These are phyloP conservation scores for Drosophila nigricruria DNA, from an alignment of 2,888 invertebrate genomes.

Conservation along the genomic window DNA sequence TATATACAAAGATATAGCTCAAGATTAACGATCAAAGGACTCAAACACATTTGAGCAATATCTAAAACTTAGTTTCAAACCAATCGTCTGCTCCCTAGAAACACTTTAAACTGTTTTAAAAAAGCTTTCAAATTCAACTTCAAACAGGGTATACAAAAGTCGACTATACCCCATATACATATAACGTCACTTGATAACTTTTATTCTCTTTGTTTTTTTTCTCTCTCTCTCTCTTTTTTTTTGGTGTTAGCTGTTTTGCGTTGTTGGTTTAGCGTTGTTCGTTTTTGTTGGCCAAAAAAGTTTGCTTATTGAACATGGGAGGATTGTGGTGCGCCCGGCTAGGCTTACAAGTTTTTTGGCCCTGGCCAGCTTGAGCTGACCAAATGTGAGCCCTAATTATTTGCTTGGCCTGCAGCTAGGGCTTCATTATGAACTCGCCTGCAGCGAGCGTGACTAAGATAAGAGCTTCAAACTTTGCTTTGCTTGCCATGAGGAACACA, in stretches of 20 bases:
- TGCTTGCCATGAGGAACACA: slow-evolving; percentile 3
- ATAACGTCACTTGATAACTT: not conserved
- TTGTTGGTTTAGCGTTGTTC: slow-evolving; percentile 12
- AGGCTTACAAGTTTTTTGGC: slow-evolving; percentile 11
- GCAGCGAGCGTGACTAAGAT: slow-evolving; percentile 74
- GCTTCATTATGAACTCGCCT: slow-evolving; percentile 53
- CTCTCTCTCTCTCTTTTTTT: not conserved
- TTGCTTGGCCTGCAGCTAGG: slow-evolving; percentile 42
- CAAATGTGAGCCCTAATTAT: slow-evolving; percentile 59
- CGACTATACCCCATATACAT: not conserved
- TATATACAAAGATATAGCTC: not conserved
- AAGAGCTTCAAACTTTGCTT: slow-evolving; percentile 62
- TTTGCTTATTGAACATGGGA: slow-evolving; percentile 42
- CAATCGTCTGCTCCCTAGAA: accelerated
- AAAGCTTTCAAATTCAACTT: not conserved
- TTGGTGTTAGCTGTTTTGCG: slow-evolving; percentile 4
- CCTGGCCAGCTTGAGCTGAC: slow-evolving; percentile 34
- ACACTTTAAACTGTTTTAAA: not conserved
- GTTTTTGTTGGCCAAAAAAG: slow-evolving; percentile 18
- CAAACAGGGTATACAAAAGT: not conserved
- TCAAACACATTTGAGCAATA: not conserved
- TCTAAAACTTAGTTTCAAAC: not conserved
- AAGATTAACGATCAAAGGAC: not conserved
- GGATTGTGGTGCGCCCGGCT: not conserved
- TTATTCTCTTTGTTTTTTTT: not conserved